Base-by-base conservation (phyloP, 92 coral and sea anemone species). In the Isaurus tuberculatus region DNA sequence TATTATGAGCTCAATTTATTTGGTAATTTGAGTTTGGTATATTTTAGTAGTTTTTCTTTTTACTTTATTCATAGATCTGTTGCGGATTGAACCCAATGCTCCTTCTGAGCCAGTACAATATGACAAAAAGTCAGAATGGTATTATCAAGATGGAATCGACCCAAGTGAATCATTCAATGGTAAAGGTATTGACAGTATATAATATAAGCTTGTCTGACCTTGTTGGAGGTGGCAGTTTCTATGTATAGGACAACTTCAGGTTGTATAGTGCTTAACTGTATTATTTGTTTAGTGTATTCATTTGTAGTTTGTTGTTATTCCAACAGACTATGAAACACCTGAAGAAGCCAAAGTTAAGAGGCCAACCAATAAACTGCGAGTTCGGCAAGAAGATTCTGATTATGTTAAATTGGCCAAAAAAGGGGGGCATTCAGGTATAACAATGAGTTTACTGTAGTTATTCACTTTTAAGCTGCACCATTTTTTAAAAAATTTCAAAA, bases 361-460 rank as follows among this genome's bases (percentile, higher is more conserved):
- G 22, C 70, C 82, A 20, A 77, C 23, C 68, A 77, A 77, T 26
- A 77, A 27, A 32, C 25, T 58, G 46, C n/a, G 32, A 65, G 82
- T 77, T 23, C 82, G 43, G 17, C 69, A 77, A 49, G 55, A 77
- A 11, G 82, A 77, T 33, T 77, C 82, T 14, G 82, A 77, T 40
- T 77, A 77, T 58, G 70, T 77, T 23, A 77, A 36, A 60, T 67
- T 77, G 34, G 82, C 82, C 53, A 77, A 77, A 53, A 77, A 58
- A 43, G 82, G 82, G 36, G 82, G 82, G 2, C 82, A 77, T 43
- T 77, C 82, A 77, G 82, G 82, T 77, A 77, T 16, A 19, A 40
- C 8, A 40, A 40, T 3, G 6, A n/a, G 8, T 40, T 40, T 6
- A 40, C 10, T 6, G 10, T 5, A 6, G 10, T 1, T 40, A 40